Conservation (phyloP, 2,113 vertebrate species). For the Verasper variegatus region DNA sequence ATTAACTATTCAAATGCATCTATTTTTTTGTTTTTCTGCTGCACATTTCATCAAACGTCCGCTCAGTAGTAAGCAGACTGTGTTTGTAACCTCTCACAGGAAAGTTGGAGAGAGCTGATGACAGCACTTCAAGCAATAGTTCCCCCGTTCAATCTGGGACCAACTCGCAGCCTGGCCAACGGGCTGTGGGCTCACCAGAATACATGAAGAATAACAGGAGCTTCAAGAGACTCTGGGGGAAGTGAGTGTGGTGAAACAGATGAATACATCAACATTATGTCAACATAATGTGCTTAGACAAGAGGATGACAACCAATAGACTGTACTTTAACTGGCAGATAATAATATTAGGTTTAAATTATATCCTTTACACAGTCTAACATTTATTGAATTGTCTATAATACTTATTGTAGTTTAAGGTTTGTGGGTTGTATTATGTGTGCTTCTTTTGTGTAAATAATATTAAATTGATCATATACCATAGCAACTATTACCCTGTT, state of each 20-base stretch:
- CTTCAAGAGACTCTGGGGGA: constrained; percentile 97
- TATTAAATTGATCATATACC: not conserved
- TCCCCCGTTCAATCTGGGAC: constrained; percentile 85
- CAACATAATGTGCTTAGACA: not conserved
- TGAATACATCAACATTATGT: not conserved
- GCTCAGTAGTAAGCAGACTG: constrained; percentile 10
- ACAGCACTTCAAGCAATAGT: constrained; percentile 81
- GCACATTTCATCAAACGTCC: not conserved
- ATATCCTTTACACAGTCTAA: not conserved
- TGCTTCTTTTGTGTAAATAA: no score
- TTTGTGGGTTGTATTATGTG: not conserved
- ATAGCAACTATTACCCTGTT: not conserved
- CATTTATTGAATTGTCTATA: not conserved
- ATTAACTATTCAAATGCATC: constrained; percentile 10
- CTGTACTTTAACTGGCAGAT: not conserved
- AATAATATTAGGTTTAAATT: not conserved
- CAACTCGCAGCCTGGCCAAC: constrained; percentile 80
- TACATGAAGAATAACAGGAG: constrained; percentile 92
- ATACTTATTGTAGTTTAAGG: not conserved
- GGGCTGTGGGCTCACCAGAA: constrained; percentile 88
- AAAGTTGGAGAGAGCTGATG: constrained; percentile 84
- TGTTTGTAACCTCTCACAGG: constrained; percentile 76
- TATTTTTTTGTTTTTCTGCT: not conserved
- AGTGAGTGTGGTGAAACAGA: constrained; percentile 84
- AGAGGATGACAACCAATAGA: not conserved